Evolutionary conservation across 2,113 vertebrate species (phyloP).

Genomic region (Tringa solitaria): DNA sequence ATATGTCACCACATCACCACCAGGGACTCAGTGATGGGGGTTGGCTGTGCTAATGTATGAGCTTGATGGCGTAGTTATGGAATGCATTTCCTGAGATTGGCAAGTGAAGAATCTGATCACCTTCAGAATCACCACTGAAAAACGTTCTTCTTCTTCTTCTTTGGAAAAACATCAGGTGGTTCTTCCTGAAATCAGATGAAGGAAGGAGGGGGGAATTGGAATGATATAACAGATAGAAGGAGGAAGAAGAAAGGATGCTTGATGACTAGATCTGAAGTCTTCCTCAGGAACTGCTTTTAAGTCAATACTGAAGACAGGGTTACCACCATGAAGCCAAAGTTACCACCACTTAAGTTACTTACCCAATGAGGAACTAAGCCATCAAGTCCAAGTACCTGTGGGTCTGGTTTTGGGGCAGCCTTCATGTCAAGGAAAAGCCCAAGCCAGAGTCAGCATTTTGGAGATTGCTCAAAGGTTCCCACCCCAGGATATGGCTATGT

Average conservation of each 20-base stretch:
- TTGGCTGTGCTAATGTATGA: not conserved
- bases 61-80: not conserved
- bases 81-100: not conserved
- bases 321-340: not conserved
- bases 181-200: not conserved
- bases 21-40: not conserved
- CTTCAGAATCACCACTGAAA: not conserved
- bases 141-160: not conserved
- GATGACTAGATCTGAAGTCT: not conserved
- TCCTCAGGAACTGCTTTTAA: not conserved
- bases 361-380: not conserved
- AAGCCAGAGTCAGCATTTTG: constrained; percentile 5
- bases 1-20: not conserved
- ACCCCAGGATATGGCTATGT: not conserved
- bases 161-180: not conserved
- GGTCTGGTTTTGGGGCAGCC: not conserved
- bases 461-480: not conserved
- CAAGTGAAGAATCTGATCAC: not conserved
- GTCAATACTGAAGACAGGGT: not conserved
- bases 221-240: not conserved
- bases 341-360: not conserved
- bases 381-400: not conserved
- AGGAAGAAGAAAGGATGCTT: not conserved
- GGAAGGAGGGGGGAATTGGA: not conserved
- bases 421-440: not conserved